These are phyloP conservation scores for Andrena marginata DNA, from an alignment of 2,888 invertebrate species.

Conservation along the genomic window DNA sequence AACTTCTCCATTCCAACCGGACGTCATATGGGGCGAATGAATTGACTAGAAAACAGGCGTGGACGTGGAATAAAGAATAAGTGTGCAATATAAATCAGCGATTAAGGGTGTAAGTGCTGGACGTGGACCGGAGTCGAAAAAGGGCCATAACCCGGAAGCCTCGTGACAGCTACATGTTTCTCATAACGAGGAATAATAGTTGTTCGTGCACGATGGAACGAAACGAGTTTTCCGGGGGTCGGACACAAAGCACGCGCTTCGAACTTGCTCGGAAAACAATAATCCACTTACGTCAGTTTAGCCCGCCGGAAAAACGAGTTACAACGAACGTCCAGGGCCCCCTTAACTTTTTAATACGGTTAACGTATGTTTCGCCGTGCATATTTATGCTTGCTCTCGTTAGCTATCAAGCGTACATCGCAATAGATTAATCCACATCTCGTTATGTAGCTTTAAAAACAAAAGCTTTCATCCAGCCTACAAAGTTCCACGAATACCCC, in stretches of 20 bases:
- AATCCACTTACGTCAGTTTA: slow-evolving; percentile 64
- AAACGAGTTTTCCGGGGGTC: slow-evolving; percentile 32
- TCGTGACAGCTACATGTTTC: slow-evolving; percentile 15
- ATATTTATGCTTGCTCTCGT: slow-evolving; percentile 40
- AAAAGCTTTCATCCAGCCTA: neutral
- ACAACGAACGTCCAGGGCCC: slow-evolving; percentile 42
- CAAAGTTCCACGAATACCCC: neutral
- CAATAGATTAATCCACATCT: slow-evolving; percentile 5
- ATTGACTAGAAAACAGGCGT: too few species aligned
- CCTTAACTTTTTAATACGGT: slow-evolving; percentile 56
- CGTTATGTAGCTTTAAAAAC: slow-evolving; percentile 1
- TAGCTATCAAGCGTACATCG: slow-evolving; percentile 16
- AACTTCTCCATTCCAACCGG: neutral
- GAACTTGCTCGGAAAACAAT: slow-evolving; percentile 50
- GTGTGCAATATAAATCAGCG: neutral
- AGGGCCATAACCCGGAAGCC: neutral
- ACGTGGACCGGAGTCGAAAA: neutral
- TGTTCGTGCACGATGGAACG: slow-evolving; percentile 21
- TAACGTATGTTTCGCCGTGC: slow-evolving; percentile 40
- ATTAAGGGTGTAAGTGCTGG: neutral
- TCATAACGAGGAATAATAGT: slow-evolving; percentile 55
- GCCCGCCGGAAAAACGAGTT: slow-evolving; percentile 50
- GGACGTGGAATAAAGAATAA: neutral
- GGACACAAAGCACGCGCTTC: slow-evolving; percentile 44
- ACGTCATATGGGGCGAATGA: neutral